Conservation (phyloP, 2,797 vertebrate species). For the Dicrostonyx torquatus region DNA sequence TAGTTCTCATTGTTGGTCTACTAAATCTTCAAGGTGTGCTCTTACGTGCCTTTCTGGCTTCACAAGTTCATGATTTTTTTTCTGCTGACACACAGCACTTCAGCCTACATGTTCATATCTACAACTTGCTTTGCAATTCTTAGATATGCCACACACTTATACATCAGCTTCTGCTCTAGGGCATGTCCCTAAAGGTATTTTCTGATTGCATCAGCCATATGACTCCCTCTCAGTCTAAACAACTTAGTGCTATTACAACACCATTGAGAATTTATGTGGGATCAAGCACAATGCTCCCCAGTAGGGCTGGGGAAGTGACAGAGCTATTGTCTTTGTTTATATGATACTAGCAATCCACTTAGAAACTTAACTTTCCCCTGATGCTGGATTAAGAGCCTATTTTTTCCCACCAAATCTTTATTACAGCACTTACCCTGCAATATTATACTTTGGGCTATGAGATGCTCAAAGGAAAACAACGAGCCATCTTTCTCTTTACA, state of each 20-base stretch:
- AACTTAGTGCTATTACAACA: neutral
- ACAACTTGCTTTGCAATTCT: neutral
- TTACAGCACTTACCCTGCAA: neutral
- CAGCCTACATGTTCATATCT: neutral
- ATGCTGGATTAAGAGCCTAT: neutral
- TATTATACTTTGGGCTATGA: neutral
- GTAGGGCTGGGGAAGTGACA: neutral
- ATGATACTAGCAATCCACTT: neutral
- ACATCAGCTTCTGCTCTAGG: neutral
- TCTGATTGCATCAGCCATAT: neutral
- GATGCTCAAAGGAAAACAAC: slow-evolving; percentile 14
- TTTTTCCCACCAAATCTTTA: neutral
- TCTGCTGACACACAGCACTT: neutral
- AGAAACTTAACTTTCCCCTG: neutral
- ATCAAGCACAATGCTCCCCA: neutral
- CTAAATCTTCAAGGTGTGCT: neutral
- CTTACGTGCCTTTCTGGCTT: neutral
- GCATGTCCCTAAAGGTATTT: neutral
- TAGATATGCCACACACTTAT: neutral
- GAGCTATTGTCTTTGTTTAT: neutral
- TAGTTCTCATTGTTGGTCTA: neutral
- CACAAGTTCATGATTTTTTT: neutral
- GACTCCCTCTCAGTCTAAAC: neutral
- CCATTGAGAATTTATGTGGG: neutral
- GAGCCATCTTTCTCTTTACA: neutral